Conservation (phyloP, 2,113 vertebrate genomes). For the Halcyon senegalensis region DNA sequence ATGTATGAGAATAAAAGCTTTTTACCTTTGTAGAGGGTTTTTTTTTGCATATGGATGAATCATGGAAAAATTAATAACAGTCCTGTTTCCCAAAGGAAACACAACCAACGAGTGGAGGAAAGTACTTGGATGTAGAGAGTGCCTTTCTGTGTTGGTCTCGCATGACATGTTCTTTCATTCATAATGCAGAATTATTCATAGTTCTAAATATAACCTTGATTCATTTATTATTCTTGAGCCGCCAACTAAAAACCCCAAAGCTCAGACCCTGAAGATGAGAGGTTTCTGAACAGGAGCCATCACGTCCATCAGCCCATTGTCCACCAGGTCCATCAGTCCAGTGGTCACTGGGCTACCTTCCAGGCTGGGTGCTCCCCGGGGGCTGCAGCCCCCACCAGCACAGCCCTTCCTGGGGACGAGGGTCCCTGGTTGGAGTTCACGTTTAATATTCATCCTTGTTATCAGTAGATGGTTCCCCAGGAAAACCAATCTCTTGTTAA, state of each 20-base stretch:
- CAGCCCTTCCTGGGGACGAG: neutral
- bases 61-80: neutral
- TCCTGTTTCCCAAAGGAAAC: neutral
- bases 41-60: neutral
- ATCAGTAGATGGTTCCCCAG: neutral
- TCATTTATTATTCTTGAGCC: neutral
- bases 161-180: neutral
- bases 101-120: neutral
- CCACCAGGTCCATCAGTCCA: too few species aligned
- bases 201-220: neutral
- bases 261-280: neutral
- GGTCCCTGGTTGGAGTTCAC: neutral
- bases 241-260: neutral
- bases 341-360: neutral
- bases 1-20: neutral
- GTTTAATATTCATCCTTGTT: neutral
- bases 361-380: neutral
- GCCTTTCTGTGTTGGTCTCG: neutral
- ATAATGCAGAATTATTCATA: constrained; percentile 12
- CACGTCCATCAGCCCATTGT: fast-evolving
- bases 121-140: neutral
- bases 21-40: neutral
- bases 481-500: neutral
- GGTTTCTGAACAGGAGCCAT: fast-evolving
- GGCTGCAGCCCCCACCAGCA: too few species aligned